These are phyloP conservation scores for Anticlea derivata DNA, from an alignment of 2,888 invertebrate species.

Conservation along the genomic window DNA sequence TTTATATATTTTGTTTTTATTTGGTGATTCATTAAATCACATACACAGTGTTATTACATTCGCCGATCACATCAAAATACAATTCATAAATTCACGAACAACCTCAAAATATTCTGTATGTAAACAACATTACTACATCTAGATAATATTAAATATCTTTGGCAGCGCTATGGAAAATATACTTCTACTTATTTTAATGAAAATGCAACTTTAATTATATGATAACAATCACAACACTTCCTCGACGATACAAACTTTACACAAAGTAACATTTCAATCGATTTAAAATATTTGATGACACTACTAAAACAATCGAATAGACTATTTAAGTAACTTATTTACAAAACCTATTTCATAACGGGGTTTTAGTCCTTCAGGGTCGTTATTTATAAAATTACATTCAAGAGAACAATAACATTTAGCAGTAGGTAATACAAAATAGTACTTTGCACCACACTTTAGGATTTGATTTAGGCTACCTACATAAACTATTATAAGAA, in stretches of 20 bases:
- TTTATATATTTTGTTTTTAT: conserved; percentile 54
- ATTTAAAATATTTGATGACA: conserved; percentile 59
- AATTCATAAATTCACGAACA: conserved; percentile 76
- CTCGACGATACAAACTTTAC: conserved; percentile 73
- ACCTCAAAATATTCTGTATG: conserved; percentile 77
- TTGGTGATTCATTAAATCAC: conserved; percentile 73
- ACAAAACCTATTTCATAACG: conserved; percentile 66
- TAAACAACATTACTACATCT: conserved; percentile 79
- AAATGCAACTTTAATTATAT: conserved; percentile 79
- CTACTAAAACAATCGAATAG: conserved; percentile 54
- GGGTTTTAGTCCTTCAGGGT: conserved; percentile 79
- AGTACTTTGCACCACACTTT: conserved; percentile 59
- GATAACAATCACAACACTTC: conserved; percentile 80
- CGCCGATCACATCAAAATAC: conserved; percentile 75
- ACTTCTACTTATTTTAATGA: conserved; percentile 77
- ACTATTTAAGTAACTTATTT: conserved; percentile 67
- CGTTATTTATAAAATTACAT: conserved; percentile 57
- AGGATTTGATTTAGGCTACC: conserved; percentile 47
- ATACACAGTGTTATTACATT: conserved; percentile 72
- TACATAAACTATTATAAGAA: conserved; percentile 31
- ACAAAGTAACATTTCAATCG: conserved; percentile 57
- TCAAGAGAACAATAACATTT: conserved; percentile 61
- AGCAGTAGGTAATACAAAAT: conserved; percentile 43
- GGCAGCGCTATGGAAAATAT: conserved; percentile 85
- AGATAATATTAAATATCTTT: conserved; percentile 78